Base-by-base conservation (phyloP, 2,888 invertebrate species). In the Argynnis bischoffii region DNA sequence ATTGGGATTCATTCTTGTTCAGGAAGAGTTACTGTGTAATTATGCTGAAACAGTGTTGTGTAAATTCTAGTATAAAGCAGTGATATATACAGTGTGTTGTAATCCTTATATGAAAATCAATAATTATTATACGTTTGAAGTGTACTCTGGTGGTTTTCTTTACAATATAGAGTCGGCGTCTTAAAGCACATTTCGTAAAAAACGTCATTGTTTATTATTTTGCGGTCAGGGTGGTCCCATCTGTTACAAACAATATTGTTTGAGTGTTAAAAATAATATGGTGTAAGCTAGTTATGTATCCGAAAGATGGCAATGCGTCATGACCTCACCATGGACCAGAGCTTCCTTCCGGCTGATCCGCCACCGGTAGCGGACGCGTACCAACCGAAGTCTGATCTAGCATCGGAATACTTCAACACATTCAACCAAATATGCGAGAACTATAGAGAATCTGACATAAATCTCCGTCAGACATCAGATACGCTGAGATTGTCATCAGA, bases 291-390 rank as follows among this genome's bases (percentile, higher is more conserved):
- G 64, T 65, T 11, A 56, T 67, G 69, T 66, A 61, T 60, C 64
- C 61, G 26, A 59, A 67, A 89, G 85, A 90, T 91, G 91, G 86
- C 88, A 21, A 72, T 88, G 63, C 81, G 90, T 69, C 86, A 88
- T 81, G 86, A 91, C 81, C 81, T 83, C 71, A 72, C 56, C 70
- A 92, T 93, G 88, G 93, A 95, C 77, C 77, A 89, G 1, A 80
- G 74, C 70, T 92, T 92, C 88, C 93, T 89, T 74, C 87, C 85
- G 87, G 95, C 89, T 83, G 95, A 83, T 91, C 95, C 92, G 79
- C 95, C 88, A 82, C 95, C 86, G 85, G 93, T 86, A 86, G 90
- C 82, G 2, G 81, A 81, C 15, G 78, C 79, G 50, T 89, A 90
- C 75, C 89, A 89, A 69, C 83, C 88, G 4, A 87, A 85, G 67